phyloP scores from a whole-genome alignment of 1,140 invertebrate species.

The Thrips palmi region DNA sequence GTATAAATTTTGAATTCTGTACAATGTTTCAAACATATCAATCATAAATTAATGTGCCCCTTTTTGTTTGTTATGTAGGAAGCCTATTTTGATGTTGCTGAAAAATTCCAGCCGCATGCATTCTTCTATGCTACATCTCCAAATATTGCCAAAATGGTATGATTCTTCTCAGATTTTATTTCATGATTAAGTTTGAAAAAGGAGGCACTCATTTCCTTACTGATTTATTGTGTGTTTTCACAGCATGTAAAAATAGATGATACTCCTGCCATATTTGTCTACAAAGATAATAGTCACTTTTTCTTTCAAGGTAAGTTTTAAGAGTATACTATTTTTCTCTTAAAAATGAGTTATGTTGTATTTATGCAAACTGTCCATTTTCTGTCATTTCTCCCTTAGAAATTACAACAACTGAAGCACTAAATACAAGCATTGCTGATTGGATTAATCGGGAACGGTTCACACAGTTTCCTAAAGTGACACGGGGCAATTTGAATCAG shows the following conservation, averaged over 20 bases:
- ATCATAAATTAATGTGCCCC: neutral
- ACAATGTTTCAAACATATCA: neutral
- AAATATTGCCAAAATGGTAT: slow-evolving; percentile 36
- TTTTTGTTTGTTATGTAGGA: slow-evolving; percentile 31
- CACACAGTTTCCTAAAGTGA: slow-evolving; percentile 73
- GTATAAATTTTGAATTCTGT: slow-evolving; percentile 23
- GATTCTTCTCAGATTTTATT: slow-evolving; percentile 1
- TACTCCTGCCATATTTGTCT: slow-evolving; percentile 57
- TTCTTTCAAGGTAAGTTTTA: slow-evolving; percentile 32
- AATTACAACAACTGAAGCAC: slow-evolving; percentile 15
- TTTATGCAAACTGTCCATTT: too few relatives aligned
- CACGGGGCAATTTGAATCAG: slow-evolving; percentile 64
- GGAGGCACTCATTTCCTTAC: slow-evolving; percentile 5
- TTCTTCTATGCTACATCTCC: slow-evolving; percentile 68
- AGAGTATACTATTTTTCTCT: neutral
- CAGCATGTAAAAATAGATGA: slow-evolving; percentile 40
- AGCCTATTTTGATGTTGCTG: slow-evolving; percentile 50
- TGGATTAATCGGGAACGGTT: slow-evolving; percentile 88
- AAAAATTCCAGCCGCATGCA: slow-evolving; percentile 57
- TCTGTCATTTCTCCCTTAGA: too few relatives aligned
- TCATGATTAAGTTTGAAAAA: neutral
- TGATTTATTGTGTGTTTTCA: slow-evolving; percentile 7
- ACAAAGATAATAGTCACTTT: slow-evolving; percentile 59
- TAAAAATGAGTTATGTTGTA: neutral
- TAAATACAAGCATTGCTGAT: slow-evolving; percentile 49